Evolutionary conservation across 1,140 invertebrate genomes (phyloP).

Genomic region (Eriocheir sinensis): DNA sequence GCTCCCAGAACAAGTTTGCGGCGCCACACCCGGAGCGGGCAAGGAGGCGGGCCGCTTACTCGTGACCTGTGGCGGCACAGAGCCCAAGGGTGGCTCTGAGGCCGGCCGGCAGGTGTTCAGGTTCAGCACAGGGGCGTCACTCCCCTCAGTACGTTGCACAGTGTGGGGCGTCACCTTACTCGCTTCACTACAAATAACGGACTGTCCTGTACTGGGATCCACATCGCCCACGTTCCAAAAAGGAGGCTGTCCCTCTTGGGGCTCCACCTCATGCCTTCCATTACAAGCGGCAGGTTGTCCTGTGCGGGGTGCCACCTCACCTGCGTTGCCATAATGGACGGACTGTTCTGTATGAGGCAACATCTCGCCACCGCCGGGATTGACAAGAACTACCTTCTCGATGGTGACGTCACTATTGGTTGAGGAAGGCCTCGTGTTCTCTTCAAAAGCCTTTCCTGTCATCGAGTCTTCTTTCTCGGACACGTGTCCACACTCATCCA

Average conservation of each 20-base stretch:
- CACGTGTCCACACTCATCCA: not conserved
- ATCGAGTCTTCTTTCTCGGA: not conserved
- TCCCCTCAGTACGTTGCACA: not conserved
- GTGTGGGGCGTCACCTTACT: too few species aligned
- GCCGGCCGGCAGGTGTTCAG: slow-evolving; percentile 48
- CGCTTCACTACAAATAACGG: not conserved
- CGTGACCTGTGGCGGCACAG: not conserved
- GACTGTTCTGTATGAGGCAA: not conserved
- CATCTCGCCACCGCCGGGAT: not conserved
- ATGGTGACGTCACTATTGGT: not conserved
- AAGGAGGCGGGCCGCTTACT: slow-evolving; percentile 44
- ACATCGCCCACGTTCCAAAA: too few species aligned
- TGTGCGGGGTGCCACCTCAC: too few species aligned
- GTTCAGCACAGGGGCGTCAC: not conserved
- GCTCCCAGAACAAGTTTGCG: not conserved
- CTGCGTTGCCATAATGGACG: not conserved
- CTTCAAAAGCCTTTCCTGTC: not conserved
- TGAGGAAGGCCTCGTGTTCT: not conserved
- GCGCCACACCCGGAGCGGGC: slow-evolving; percentile 28
- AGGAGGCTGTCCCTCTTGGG: too few species aligned
- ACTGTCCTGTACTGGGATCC: not conserved
- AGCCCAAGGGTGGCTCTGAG: slow-evolving; percentile 20
- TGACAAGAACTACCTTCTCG: not conserved
- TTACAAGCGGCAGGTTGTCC: too few species aligned
- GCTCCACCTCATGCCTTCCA: too few species aligned